Evolutionary conservation across 1,140 invertebrate genomes (phyloP).

Genomic region (Armadillidium nasatum): DNA sequence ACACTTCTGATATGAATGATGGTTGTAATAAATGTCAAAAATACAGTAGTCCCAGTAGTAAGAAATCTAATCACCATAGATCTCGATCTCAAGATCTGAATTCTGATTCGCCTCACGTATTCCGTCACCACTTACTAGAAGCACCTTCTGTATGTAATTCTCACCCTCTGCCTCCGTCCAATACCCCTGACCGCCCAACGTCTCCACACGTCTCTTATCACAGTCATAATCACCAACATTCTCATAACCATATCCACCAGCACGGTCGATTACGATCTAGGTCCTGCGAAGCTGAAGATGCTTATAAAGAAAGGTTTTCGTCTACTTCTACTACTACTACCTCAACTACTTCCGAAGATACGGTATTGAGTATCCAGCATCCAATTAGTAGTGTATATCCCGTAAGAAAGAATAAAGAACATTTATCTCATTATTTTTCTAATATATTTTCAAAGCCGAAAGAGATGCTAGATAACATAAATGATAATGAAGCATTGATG

Average conservation of each 20-base stretch:
- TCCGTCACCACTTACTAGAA: slow-evolving; percentile 52
- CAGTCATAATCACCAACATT: background rate
- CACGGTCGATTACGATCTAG: background rate
- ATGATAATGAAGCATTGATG: too few species aligned
- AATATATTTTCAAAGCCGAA: too few species aligned
- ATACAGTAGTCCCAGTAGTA: slow-evolving; percentile 51
- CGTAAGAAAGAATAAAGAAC: too few species aligned
- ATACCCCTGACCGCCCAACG: background rate
- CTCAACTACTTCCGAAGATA: too few species aligned
- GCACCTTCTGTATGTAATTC: background rate
- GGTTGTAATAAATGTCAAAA: slow-evolving; percentile 21
- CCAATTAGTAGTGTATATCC: too few species aligned
- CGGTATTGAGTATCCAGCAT: too few species aligned
- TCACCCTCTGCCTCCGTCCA: background rate
- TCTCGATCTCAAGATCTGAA: slow-evolving; percentile 64
- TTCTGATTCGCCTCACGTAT: slow-evolving; percentile 52
- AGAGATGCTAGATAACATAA: too few species aligned
- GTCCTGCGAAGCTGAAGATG: background rate
- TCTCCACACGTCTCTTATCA: background rate
- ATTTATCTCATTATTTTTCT: too few species aligned
- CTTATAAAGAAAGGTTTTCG: background rate
- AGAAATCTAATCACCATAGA: slow-evolving; percentile 53
- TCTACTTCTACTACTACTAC: too few species aligned
- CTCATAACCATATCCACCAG: background rate
- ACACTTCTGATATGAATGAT: too few species aligned